These are phyloP conservation scores for Colaptes auratus DNA, from an alignment of 2,113 vertebrate species.

Conservation along the genomic window DNA sequence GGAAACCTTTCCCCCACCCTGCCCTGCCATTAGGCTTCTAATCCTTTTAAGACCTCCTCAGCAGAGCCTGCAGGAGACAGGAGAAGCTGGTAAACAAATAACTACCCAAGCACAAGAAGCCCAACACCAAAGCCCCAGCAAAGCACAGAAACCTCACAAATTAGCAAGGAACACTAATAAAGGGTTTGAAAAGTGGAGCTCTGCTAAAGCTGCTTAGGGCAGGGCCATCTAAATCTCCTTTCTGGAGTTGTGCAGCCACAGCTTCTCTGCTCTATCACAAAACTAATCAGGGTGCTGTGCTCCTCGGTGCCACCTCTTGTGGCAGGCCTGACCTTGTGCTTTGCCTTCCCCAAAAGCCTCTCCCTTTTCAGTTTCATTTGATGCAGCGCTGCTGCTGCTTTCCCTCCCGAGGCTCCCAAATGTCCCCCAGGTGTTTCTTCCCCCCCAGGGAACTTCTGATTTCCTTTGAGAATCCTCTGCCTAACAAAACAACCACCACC, in stretches of 20 bases:
- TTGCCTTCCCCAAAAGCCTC: not conserved
- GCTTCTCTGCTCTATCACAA: conserved; percentile 36
- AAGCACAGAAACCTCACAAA: not conserved
- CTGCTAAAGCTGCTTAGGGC: conserved; percentile 52
- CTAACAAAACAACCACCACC: not conserved
- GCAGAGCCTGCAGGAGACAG: not conserved
- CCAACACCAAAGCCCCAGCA: no score
- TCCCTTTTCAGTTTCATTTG: not conserved
- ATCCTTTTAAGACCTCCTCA: conserved; percentile 39
- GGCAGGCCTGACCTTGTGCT: no score
- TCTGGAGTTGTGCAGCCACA: conserved; percentile 33
- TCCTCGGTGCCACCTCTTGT: conserved; percentile 34
- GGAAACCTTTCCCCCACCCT: not conserved
- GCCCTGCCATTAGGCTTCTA: not conserved
- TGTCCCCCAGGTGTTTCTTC: not conserved
- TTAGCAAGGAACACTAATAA: conserved; percentile 48
- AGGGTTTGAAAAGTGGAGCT: conserved; percentile 6
- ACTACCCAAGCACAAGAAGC: no score
- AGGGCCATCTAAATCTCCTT: conserved; percentile 48
- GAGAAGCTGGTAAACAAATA: not conserved
- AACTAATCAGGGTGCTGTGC: conserved; percentile 37
- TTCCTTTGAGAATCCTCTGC: conserved; percentile 39
- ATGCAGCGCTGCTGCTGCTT: not conserved
- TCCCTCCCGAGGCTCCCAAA: conserved; percentile 3
- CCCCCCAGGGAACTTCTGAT: conserved; percentile 29